These are phyloP conservation scores for Tenthredo mesomela DNA, from an alignment of 2,888 invertebrate genomes.

Conservation along the genomic window DNA sequence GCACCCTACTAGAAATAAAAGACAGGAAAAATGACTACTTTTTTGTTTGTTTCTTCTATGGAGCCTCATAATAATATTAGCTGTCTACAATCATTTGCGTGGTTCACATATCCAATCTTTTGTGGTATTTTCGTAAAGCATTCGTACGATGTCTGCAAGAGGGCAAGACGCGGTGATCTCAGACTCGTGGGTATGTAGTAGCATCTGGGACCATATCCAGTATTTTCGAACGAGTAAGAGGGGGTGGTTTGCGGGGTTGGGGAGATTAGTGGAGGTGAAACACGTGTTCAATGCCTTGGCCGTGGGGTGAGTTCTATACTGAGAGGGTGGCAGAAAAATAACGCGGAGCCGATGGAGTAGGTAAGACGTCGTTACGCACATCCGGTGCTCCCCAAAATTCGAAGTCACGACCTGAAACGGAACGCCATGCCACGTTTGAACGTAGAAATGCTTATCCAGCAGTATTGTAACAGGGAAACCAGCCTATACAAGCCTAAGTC, in stretches of 20 bases:
- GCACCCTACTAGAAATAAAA: not conserved
- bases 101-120: not conserved
- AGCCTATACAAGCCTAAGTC: conserved; percentile 69
- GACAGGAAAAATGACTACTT: not conserved
- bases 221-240: conserved; percentile 62
- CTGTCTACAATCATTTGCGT: conserved; percentile 4
- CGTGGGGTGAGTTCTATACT: conserved; percentile 57
- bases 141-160: conserved; percentile 60
- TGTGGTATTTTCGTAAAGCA: not conserved
- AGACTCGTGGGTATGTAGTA: conserved; percentile 67
- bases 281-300: conserved; percentile 74
- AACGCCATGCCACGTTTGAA: conserved; percentile 51
- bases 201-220: conserved; percentile 74
- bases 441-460: conserved; percentile 57
- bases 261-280: conserved; percentile 76
- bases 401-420: conserved; percentile 58
- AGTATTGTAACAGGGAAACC: conserved; percentile 52
- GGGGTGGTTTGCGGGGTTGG: conserved; percentile 48
- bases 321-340: conserved; percentile 73
- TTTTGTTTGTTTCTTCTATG: not conserved
- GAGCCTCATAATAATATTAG: not conserved
- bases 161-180: conserved; percentile 63
- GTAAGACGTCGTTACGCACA: conserved; percentile 77
- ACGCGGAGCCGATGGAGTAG: conserved; percentile 72
- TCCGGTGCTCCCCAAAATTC: conserved; percentile 69